Evolutionary conservation across 1,140 invertebrate species (phyloP).

Genomic region (Eueides isabella): DNA sequence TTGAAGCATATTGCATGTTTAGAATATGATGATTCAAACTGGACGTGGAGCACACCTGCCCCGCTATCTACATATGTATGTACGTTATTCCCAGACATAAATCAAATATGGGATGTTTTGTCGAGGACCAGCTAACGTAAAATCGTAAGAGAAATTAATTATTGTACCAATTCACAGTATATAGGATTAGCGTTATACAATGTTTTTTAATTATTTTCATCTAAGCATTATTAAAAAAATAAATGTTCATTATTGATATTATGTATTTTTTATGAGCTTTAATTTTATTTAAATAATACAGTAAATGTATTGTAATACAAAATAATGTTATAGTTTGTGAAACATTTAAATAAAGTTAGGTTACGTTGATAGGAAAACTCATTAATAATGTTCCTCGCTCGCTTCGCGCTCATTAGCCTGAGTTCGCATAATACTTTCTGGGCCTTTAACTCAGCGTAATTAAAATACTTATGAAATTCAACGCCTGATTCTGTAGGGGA

Average conservation of each 20-base stretch:
- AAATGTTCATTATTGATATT: too few relatives aligned
- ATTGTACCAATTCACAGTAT: background rate
- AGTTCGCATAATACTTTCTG: slow-evolving; percentile 38
- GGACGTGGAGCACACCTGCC: background rate
- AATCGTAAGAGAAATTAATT: background rate
- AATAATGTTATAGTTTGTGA: background rate
- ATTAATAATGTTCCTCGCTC: slow-evolving; percentile 33
- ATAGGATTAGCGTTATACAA: too few relatives aligned
- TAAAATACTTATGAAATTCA: slow-evolving; percentile 27
- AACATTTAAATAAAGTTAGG: slow-evolving; percentile 17
- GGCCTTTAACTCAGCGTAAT: slow-evolving; percentile 30
- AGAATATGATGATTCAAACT: slow-evolving; percentile 10
- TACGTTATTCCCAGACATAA: background rate
- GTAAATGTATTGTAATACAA: background rate
- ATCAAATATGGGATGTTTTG: background rate
- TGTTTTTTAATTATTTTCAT: too few relatives aligned
- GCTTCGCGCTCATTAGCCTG: slow-evolving; percentile 34
- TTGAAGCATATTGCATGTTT: background rate
- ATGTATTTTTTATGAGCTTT: too few relatives aligned
- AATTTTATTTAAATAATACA: too few relatives aligned
- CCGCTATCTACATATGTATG: background rate
- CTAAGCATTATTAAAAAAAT: too few relatives aligned
- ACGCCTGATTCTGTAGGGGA: background rate
- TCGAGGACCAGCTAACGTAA: background rate
- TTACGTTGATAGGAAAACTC: slow-evolving; percentile 18